Evolutionary conservation across 64 coral and sea anemone genomes (phyloP).

Genomic region (Dendrophyllia cribrosa): DNA sequence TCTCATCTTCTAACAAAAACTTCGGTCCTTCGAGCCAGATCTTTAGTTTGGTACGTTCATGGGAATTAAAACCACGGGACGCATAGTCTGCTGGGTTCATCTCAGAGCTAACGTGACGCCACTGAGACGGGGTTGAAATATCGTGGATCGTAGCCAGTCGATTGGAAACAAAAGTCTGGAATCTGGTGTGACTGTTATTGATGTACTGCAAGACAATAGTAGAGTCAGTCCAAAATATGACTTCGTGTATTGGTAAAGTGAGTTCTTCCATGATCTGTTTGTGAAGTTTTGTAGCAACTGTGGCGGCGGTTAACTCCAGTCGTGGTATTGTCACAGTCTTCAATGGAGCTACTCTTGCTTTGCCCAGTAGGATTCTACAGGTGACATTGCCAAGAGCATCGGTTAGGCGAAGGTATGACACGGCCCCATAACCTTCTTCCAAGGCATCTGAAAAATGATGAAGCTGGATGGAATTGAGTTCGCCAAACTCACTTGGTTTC

Average conservation of each 20-base stretch:
- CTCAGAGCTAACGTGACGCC: conserved; percentile 15
- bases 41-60: no score
- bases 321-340: conserved; percentile 10
- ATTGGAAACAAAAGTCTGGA: conserved; percentile 41
- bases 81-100: conserved; percentile 21
- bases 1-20: no score
- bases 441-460: conserved; percentile 3
- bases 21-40: no score
- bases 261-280: conserved; percentile 10
- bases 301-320: conserved; percentile 16
- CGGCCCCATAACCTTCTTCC: not conserved
- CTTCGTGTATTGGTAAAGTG: not conserved
- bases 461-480: not conserved
- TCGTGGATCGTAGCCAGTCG: conserved; percentile 7
- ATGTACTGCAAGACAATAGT: conserved; percentile 39
- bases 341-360: not conserved
- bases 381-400: not conserved
- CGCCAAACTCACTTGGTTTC: no score
- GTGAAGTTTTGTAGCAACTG: conserved; percentile 4
- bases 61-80: no score
- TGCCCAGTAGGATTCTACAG: not conserved
- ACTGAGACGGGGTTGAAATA: conserved; percentile 9
- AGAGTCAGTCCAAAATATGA: conserved; percentile 4
- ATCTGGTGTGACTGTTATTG: conserved; percentile 9
- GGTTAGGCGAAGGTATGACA: not conserved